Conservation (phyloP, 2,113 vertebrate genomes). For the Sylvilagus bachmani region DNA sequence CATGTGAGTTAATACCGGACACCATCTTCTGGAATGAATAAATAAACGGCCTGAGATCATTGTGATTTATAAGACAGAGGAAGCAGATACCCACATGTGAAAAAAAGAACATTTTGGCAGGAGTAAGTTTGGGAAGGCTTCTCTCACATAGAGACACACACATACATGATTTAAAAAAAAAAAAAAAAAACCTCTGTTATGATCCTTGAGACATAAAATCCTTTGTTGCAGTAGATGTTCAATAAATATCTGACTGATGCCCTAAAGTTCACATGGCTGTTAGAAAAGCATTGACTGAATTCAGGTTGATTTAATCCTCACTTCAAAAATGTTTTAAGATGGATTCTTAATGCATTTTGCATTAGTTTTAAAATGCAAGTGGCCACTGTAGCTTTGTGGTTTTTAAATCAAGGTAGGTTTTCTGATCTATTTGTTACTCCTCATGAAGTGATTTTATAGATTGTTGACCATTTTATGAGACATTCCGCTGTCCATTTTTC, state of each 20-base stretch:
- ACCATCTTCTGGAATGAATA: not conserved
- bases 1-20: not conserved
- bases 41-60: not conserved
- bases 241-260: conserved; percentile 53
- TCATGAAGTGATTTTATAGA: conserved; percentile 50
- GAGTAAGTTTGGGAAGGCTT: not conserved
- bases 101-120: conserved; percentile 1
- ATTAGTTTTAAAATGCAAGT: conserved; percentile 67
- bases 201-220: conserved; percentile 44
- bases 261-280: conserved; percentile 19
- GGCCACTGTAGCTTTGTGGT: not conserved
- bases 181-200: conserved; percentile 43
- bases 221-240: conserved; percentile 44
- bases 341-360: conserved; percentile 64
- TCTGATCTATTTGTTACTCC: conserved; percentile 26
- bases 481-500: conserved; percentile 9
- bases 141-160: not conserved
- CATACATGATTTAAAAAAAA: conserved; percentile 3
- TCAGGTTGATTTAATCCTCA: conserved; percentile 62
- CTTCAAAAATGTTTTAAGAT: conserved; percentile 54
- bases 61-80: conserved; percentile 1
- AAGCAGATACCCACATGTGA: not conserved
- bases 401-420: conserved; percentile 55
- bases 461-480: conserved; percentile 54
- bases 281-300: conserved; percentile 54